Conservation (phyloP, 2,797 vertebrate species). For the Crotalus adamanteus region DNA sequence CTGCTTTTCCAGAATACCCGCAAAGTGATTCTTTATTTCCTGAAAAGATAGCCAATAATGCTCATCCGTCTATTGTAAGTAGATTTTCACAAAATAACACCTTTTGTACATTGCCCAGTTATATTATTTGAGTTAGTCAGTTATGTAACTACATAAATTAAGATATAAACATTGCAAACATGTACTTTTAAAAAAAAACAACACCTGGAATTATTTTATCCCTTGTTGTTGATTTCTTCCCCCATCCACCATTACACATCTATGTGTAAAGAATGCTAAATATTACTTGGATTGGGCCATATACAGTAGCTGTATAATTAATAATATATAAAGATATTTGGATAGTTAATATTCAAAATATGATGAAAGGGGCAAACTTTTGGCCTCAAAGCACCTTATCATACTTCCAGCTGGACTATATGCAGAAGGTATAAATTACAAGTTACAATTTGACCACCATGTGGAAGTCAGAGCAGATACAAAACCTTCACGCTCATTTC, state of each 20-base stretch:
- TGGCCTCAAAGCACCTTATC: not conserved
- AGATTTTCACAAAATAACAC: not conserved
- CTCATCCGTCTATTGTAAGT: slow-evolving; percentile 15
- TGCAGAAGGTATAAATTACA: not conserved
- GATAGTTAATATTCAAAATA: not conserved
- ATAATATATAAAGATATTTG: not conserved
- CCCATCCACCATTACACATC: not conserved
- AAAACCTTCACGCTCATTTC: not conserved
- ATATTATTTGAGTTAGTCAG: not conserved
- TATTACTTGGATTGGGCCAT: not conserved
- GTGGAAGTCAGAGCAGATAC: not conserved
- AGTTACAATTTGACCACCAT: not conserved
- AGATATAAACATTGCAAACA: not conserved
- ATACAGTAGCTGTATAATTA: not conserved
- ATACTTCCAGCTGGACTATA: not conserved
- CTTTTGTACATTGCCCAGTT: not conserved
- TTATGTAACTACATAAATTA: not conserved
- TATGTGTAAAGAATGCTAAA: not conserved
- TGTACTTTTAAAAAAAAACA: not conserved
- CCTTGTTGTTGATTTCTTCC: not conserved
- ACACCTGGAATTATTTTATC: not conserved
- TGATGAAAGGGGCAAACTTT: not conserved
- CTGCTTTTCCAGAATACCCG: slow-evolving; percentile 29
- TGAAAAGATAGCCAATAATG: slow-evolving; percentile 20
- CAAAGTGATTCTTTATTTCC: not conserved